phyloP scores from a whole-genome alignment of 2,797 vertebrate genomes.

The Cryptoblepharus egeriae region DNA sequence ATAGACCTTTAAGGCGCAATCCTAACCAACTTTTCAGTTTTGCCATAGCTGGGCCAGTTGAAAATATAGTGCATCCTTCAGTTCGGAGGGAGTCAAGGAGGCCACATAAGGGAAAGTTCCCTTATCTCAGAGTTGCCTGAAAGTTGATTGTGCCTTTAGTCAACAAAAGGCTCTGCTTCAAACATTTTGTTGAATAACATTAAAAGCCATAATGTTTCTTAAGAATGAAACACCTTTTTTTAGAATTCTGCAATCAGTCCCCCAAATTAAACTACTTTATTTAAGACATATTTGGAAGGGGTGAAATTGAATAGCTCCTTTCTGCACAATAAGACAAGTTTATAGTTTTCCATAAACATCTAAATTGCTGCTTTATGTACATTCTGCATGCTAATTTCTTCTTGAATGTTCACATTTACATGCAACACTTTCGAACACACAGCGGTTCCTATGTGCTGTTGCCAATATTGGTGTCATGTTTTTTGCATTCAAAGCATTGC shows the following conservation, averaged over 20 bases:
- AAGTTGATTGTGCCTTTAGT: rapidly evolving
- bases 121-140: background rate
- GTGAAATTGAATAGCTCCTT: slow-evolving; percentile 42
- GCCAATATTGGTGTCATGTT: background rate
- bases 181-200: slow-evolving; percentile 29
- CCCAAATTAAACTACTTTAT: slow-evolving; percentile 53
- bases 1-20: no score
- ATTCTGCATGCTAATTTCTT: slow-evolving; percentile 41
- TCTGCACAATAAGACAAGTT: slow-evolving; percentile 44
- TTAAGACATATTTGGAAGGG: slow-evolving; percentile 47
- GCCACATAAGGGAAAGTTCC: no score
- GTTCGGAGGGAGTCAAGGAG: no score
- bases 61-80: no score
- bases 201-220: slow-evolving; percentile 38
- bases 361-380: slow-evolving; percentile 34
- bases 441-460: background rate
- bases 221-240: slow-evolving; percentile 12
- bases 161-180: slow-evolving; percentile 20
- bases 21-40: no score
- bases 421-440: slow-evolving; percentile 8
- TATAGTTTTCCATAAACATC: slow-evolving; percentile 47
- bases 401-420: slow-evolving; percentile 34
- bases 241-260: slow-evolving; percentile 49
- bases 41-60: no score
- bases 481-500: background rate